Percentiles rank a stretch among this genome's conserved stretches.
Evolutionary conservation across 2,888 invertebrate genomes (phyloP).

Genomic region (Pandemis heparana): DNA sequence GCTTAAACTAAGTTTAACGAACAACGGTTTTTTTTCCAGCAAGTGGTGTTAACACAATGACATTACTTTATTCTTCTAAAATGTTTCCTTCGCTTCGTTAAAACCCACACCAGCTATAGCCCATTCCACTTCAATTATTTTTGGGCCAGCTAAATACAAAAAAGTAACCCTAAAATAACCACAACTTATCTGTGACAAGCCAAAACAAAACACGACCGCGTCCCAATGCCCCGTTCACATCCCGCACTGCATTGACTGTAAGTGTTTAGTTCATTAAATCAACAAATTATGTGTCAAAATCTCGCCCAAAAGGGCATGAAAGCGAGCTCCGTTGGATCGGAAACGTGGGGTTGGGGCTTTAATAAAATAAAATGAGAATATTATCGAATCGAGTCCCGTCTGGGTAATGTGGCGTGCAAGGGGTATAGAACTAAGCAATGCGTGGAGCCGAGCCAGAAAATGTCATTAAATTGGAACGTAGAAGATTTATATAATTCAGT

Average conservation of each 20-base stretch:
- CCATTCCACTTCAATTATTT: too few relatives aligned
- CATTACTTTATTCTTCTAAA: too few relatives aligned
- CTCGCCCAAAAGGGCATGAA: slow-evolving; percentile 63
- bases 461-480: neutral
- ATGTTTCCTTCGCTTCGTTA: too few relatives aligned
- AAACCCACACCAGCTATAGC: too few relatives aligned
- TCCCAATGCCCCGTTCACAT: slow-evolving; percentile 14
- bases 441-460: slow-evolving; percentile 48
- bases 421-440: slow-evolving; percentile 48
- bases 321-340: slow-evolving; percentile 61
- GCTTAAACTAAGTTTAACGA: too few relatives aligned
- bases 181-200: neutral
- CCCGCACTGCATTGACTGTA: slow-evolving; percentile 21
- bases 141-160: too few relatives aligned
- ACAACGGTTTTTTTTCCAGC: too few relatives aligned
- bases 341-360: slow-evolving; percentile 63
- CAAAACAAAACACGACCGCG: slow-evolving; percentile 8
- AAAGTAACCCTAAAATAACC: neutral
- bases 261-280: slow-evolving; percentile 70
- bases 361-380: slow-evolving; percentile 80
- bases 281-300: slow-evolving; percentile 78
- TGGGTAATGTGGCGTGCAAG: slow-evolving; percentile 70
- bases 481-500: neutral
- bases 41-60: too few relatives aligned
- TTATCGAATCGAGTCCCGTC: slow-evolving; percentile 73